phyloP scores from a whole-genome alignment of 2,797 vertebrate species.

The Enteromius viviparus region DNA sequence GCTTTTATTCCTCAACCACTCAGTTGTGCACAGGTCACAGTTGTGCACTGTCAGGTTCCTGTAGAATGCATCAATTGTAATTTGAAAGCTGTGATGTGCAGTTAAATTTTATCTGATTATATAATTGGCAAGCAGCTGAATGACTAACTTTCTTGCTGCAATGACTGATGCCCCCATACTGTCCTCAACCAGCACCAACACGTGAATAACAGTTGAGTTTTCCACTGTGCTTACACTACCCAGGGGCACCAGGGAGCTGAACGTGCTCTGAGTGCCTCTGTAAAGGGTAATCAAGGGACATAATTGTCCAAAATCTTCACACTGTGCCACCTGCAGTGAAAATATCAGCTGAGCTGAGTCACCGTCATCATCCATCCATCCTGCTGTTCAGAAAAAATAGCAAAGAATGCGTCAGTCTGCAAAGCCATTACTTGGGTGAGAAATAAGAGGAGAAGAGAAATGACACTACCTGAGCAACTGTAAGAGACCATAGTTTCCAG shows the following conservation, averaged over 20 bases:
- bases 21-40: slow-evolving; percentile 42
- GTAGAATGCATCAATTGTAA: slow-evolving; percentile 4
- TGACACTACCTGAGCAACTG: slow-evolving; percentile 76
- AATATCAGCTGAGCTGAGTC: slow-evolving; percentile 78
- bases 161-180: slow-evolving; percentile 69
- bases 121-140: background rate
- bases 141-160: slow-evolving; percentile 75
- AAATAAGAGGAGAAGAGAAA: slow-evolving; percentile 6
- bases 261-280: slow-evolving; percentile 74
- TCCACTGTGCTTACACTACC: slow-evolving; percentile 56
- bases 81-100: background rate
- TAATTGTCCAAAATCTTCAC: slow-evolving; percentile 49
- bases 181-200: slow-evolving; percentile 76
- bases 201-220: slow-evolving; percentile 64
- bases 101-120: background rate
- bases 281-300: slow-evolving; percentile 78
- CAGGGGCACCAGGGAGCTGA: slow-evolving; percentile 72
- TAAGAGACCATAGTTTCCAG: slow-evolving; percentile 76
- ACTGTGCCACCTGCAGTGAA: slow-evolving; percentile 72
- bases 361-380: slow-evolving; percentile 72
- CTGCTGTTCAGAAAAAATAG: slow-evolving; percentile 63
- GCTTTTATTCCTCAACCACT: slow-evolving; percentile 76
- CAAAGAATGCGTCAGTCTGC: background rate
- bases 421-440: slow-evolving; percentile 14
- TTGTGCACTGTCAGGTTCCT: slow-evolving; percentile 71